Base-by-base conservation (phyloP, 2,888 invertebrate species). In the Limenitis camilla region DNA sequence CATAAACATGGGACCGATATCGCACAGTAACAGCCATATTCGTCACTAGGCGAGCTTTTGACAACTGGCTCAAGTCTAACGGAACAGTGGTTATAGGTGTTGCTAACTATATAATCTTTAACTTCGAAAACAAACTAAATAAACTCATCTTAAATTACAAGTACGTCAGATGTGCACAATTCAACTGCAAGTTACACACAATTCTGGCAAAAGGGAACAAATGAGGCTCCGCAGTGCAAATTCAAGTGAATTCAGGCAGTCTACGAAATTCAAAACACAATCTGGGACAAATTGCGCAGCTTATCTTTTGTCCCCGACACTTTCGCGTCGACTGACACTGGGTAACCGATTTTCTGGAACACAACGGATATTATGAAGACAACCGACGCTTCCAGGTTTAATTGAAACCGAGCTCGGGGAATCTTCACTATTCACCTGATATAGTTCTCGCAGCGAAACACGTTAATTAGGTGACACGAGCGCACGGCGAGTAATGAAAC, bases 241-340 rank as follows among this genome's bases (percentile, higher is more conserved):
- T 43, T 51, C 47, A 40, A 51, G 47, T 44, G 40, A 62, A 60
- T 55, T 51, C 44, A 51, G 49, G 61, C 62, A 64, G 61, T 63
- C 68, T 63, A 61, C 62, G 66, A 68, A 68, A 69, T 70, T 68
- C 67, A 63, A 66, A 71, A 68, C 66, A 72, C 70, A 70, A 71
- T 72, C 65, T 64, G 63, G 63, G 65, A 74, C 74, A 72, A 74
- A 74, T 66, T 65, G 72, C 66, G 59, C 62, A 68, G 65, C 66
- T 68, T 70, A 71, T 78, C 72, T 74, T 76, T 72, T 74, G 74
- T 72, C 68, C 72, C 66, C 66, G 67, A 68, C 67, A 68, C 71
- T 72, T 64, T 66, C 65, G 65, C 66, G 69, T 72, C 69, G 68
- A 71, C 68, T 69, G 67, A 56, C 66, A 62, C 59, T 55, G 57